A percentile compares a stretch with the other conserved stretches of the same genome.
Conservation (phyloP, 2,797 vertebrate species). For the Eutrigla gurnardus region DNA sequence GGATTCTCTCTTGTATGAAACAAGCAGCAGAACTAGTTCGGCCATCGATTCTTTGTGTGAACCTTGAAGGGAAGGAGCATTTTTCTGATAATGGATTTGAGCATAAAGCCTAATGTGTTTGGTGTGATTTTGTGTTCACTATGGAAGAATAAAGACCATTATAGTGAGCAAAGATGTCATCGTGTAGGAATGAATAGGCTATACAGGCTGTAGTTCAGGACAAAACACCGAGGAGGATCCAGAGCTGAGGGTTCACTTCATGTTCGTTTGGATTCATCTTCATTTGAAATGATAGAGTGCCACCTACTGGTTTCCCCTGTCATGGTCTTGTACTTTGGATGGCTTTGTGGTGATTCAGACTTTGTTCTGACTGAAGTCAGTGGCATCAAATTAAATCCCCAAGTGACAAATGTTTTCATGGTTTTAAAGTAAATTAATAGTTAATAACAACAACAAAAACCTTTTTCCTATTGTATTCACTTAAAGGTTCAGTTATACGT, state of each 20-base stretch:
- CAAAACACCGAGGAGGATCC: background rate
- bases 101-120: slow-evolving; percentile 47
- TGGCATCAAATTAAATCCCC: background rate
- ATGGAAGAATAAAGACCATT: slow-evolving; percentile 27
- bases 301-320: slow-evolving; percentile 59
- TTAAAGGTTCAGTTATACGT: background rate
- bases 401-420: background rate
- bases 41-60: slow-evolving; percentile 58
- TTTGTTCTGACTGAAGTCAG: background rate
- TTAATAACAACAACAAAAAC: background rate
- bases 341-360: background rate
- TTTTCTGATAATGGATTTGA: slow-evolving; percentile 54
- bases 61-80: slow-evolving; percentile 33
- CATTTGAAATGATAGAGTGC: slow-evolving; percentile 57
- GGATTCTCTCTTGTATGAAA: slow-evolving; percentile 36
- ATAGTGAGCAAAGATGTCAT: slow-evolving; percentile 3
- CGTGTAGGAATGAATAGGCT: slow-evolving; percentile 16
- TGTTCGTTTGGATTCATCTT: background rate
- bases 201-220: background rate
- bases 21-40: slow-evolving; percentile 52
- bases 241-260: background rate
- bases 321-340: background rate
- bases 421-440: too few species aligned
- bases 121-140: slow-evolving; percentile 24
- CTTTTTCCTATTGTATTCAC: background rate